Evolutionary conservation across 2,888 invertebrate genomes (phyloP), one percentile per base, ranked within the genome.

Genomic region (Lumbricus terrestris): DNA sequence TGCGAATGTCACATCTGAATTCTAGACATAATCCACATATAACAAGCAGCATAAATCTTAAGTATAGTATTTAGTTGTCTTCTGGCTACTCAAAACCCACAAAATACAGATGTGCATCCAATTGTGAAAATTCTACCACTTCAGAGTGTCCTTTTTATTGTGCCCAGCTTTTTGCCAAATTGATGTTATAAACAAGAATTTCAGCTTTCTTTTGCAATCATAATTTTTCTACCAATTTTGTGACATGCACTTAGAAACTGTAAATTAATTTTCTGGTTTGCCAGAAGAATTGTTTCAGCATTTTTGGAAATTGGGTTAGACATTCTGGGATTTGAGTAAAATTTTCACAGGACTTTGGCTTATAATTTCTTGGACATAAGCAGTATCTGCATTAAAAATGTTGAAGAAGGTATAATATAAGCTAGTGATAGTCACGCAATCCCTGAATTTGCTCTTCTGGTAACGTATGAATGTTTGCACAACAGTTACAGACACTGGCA

Each of bases 391-490:
- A 29, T 29, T 23, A 54, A 54, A 54, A 54, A 54, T 54, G 69
- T 69, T n/a, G 69, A 6, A n/a, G n/a, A 69, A 69, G 69, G 69
- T 69, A 69, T 69, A 69, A n/a, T 69, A 69, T 69, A 69, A 69
- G 69, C n/a, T 69, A n/a, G 69, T 69, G 69, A 69, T n/a, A 69
- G 69, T 69, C 69, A 8, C n/a, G 13, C 69, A 69, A 69, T 8
- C 69, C 69, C 69, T 69, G 69, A 69, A 69, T 69, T 69, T 69
- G 69, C 29, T 69, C 69, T n/a, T 69, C 69, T 69, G 69, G 69
- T 69, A 69, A 69, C n/a, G 69, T 69, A 69, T 69, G 69, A n/a
- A 69, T 69, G 69, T 69, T n/a, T 69, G 69, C 69, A 69, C 69
- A 69, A 69, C 69, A 29, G 69, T 69, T 69, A n/a, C 69, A 69